phyloP scores from a whole-genome alignment of 2,888 invertebrate genomes.

The Drosophila mercatorum region DNA sequence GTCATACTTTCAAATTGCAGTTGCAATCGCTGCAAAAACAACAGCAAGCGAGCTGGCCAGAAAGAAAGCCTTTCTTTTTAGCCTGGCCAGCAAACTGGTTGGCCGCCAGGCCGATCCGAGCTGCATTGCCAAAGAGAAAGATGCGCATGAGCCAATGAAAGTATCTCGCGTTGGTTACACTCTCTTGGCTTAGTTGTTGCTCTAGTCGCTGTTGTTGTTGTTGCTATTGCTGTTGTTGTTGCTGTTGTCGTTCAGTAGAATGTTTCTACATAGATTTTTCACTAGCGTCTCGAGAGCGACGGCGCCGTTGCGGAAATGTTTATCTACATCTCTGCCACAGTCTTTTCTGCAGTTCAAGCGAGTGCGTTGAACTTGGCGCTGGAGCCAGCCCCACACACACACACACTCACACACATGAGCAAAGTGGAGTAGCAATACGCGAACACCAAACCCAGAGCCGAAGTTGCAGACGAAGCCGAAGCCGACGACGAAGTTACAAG shows the following conservation, averaged over 20 bases:
- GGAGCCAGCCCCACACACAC: conserved; percentile 48
- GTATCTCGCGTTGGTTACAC: conserved; percentile 66
- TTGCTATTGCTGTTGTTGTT: background rate
- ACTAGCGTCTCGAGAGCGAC: conserved; percentile 35
- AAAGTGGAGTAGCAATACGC: conserved; percentile 72
- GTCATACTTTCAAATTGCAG: conserved; percentile 79
- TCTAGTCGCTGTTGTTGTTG: conserved; percentile 12
- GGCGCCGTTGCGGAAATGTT: conserved; percentile 75
- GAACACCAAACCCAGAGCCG: conserved; percentile 22
- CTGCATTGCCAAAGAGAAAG: conserved; percentile 64
- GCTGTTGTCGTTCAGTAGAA: conserved; percentile 49
- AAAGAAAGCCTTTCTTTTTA: conserved; percentile 83
- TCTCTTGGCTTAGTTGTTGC: conserved; percentile 59
- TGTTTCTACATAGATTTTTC: conserved; percentile 77
- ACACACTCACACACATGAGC: conserved; percentile 29
- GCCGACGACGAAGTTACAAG: conserved; percentile 36
- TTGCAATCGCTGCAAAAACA: conserved; percentile 41
- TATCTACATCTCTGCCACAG: conserved; percentile 64
- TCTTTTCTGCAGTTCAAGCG: conserved; percentile 78
- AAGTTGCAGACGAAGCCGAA: conserved; percentile 11
- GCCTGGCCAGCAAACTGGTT: conserved; percentile 76
- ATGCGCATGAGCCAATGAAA: conserved; percentile 73
- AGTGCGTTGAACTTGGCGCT: conserved; percentile 80
- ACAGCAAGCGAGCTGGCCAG: conserved; percentile 28
- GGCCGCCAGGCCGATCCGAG: conserved; percentile 27